Base-by-base conservation (phyloP, 1,140 invertebrate species). In the Drosophila trapezifrons region DNA sequence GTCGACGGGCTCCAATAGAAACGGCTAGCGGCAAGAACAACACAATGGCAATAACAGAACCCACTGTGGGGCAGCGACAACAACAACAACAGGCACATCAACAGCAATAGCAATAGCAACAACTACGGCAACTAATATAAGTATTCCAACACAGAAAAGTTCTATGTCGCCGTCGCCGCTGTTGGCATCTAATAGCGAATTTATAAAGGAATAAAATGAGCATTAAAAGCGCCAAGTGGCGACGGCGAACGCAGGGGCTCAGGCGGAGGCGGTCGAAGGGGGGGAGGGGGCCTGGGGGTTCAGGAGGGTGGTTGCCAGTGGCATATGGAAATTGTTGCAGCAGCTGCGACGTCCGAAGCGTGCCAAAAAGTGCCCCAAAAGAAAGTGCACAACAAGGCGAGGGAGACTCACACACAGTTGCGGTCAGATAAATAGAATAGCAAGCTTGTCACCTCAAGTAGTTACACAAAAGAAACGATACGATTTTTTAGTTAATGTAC, bases 131-230 rank as follows among this genome's bases (percentile, higher is more conserved):
- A 59, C 70, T 64, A 80, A 67, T 70, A 80, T 57, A 51, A 58
- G 73, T 80, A 63, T 66, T 79, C 59, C 59, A 75, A 71, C 60
- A 63, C 69, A 64, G 45, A 73, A 84, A 86, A 76, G 80, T 86
- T 86, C 83, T 86, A 82, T 87, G 83, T 82, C 82, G 82, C 75
- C 69, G 82, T 58, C 42, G 64, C 7, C 62, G 78, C 75, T 69
- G 73, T 79, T 81, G 79, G 84, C 83, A 70, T 80, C 84, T 83
- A 86, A 86, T 83, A 76, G 67, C 60, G 76, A 87, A 70, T 89
- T 83, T 83, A 83, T 87, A 76, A 87, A 87, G 80, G 83, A 87
- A 87, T 87, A 89, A 87, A 87, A 89, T 79, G 67, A 86, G 76
- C 72, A 87, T 86, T 86, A 86, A 86, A 82, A 69, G 59, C 47